Conservation (phyloP, 2,888 invertebrate genomes). For the Axea sp. region DNA sequence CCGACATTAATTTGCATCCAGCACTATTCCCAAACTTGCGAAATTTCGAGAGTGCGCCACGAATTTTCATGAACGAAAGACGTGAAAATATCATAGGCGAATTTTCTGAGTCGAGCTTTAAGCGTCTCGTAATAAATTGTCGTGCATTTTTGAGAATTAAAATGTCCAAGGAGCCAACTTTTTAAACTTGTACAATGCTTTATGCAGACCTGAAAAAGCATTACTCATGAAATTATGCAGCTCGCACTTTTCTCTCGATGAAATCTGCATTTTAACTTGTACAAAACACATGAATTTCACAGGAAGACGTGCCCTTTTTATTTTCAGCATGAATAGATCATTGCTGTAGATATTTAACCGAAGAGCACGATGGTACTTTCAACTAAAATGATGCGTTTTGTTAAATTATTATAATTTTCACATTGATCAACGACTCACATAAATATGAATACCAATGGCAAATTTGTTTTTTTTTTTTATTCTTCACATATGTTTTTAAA, state of each 20-base stretch:
- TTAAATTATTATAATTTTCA: no score
- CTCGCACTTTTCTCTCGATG: slow-evolving; percentile 5
- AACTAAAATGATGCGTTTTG: no score
- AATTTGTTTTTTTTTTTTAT: no score
- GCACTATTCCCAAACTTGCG: slow-evolving; percentile 67
- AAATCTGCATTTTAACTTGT: slow-evolving; percentile 29
- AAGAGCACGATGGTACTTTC: no score
- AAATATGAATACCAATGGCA: no score
- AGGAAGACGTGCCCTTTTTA: no score
- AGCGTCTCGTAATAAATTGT: slow-evolving; percentile 42
- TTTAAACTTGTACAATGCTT: slow-evolving; percentile 23
- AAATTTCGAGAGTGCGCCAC: slow-evolving; percentile 37
- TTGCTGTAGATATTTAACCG: no score
- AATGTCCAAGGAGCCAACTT: slow-evolving; percentile 16
- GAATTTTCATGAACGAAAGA: slow-evolving; percentile 58
- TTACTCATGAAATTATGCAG: slow-evolving; percentile 37
- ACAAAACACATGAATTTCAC: no score
- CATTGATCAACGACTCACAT: no score
- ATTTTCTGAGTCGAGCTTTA: slow-evolving; percentile 10
- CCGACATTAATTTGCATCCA: slow-evolving; percentile 76
- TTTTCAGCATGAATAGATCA: no score
- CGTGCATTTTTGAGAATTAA: slow-evolving; percentile 46
- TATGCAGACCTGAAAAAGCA: slow-evolving; percentile 16
- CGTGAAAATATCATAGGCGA: slow-evolving; percentile 47
- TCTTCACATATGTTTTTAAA: no score